Evolutionary conservation across 1,140 invertebrate species (phyloP).

Genomic region (Drosophila ohnishii): DNA sequence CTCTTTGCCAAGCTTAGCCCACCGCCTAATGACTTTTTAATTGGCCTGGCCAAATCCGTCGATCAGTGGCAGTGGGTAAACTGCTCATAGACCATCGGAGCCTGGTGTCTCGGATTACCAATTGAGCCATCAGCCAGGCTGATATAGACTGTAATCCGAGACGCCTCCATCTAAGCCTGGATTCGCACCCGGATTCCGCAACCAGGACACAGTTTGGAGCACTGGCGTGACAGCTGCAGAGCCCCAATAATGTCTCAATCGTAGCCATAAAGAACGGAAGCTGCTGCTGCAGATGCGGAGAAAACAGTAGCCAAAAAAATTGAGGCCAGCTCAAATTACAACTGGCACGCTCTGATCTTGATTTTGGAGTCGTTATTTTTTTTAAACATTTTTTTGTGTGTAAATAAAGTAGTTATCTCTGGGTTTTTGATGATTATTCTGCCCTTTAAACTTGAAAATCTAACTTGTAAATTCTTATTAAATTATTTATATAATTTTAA

Average conservation of each 20-base stretch:
- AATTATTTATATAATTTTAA: neutral
- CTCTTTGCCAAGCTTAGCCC: slow-evolving; percentile 5
- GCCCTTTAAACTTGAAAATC: too few relatives aligned
- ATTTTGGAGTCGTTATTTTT: slow-evolving; percentile 2
- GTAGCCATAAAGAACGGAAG: slow-evolving; percentile 33
- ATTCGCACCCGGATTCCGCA: slow-evolving; percentile 47
- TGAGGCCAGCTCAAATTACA: slow-evolving; percentile 48
- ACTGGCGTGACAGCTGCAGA: slow-evolving; percentile 33
- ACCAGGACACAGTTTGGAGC: slow-evolving; percentile 1
- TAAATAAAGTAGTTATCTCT: neutral
- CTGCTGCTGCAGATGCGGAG: slow-evolving; percentile 3
- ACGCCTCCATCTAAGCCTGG: slow-evolving; percentile 54
- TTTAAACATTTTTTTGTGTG: slow-evolving; percentile 6
- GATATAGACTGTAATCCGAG: slow-evolving; percentile 54
- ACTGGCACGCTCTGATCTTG: slow-evolving; percentile 32
- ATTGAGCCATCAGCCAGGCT: slow-evolving; percentile 64
- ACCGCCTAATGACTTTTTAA: slow-evolving; percentile 77
- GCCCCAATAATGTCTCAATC: slow-evolving; percentile 31
- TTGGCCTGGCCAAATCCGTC: slow-evolving; percentile 40
- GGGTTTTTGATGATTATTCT: neutral
- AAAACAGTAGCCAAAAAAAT: slow-evolving; percentile 52
- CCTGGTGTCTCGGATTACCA: slow-evolving; percentile 54
- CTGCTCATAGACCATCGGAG: slow-evolving; percentile 32
- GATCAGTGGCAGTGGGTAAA: slow-evolving; percentile 30
- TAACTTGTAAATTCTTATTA: neutral